Evolutionary conservation across 2,797 vertebrate genomes (phyloP).

Genomic region (Sebastes nivosus): DNA sequence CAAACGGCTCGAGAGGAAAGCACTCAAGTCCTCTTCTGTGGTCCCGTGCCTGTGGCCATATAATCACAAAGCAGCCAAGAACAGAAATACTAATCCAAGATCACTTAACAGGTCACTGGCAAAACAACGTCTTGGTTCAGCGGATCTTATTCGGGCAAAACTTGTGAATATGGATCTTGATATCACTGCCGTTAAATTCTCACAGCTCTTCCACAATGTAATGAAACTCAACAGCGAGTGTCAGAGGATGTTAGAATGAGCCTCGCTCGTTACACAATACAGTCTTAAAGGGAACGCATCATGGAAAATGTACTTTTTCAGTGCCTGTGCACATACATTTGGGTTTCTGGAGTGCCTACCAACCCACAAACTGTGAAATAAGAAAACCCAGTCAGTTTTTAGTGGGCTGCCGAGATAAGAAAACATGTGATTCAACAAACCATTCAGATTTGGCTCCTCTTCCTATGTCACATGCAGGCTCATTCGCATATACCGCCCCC

Average conservation of each 20-base stretch:
- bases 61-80: constrained; percentile 62
- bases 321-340: no score
- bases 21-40: constrained; percentile 41
- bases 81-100: constrained; percentile 54
- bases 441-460: no score
- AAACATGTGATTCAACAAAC: no score
- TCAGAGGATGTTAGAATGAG: constrained; percentile 9
- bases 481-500: no score
- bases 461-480: no score
- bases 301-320: no score
- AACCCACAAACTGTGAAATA: no score
- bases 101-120: constrained; percentile 53
- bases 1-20: constrained; percentile 46
- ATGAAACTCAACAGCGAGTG: constrained; percentile 17
- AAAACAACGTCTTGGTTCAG: constrained; percentile 8
- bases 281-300: background rate
- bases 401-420: no score
- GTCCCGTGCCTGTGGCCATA: constrained; percentile 29
- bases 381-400: no score
- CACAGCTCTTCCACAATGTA: constrained; percentile 22
- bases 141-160: constrained; percentile 8
- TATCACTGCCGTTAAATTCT: constrained; percentile 1
- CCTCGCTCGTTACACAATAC: background rate
- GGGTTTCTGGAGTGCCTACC: no score
- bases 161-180: background rate